phyloP scores from a whole-genome alignment of 1,140 invertebrate species.

The Onthophagus taurus region DNA sequence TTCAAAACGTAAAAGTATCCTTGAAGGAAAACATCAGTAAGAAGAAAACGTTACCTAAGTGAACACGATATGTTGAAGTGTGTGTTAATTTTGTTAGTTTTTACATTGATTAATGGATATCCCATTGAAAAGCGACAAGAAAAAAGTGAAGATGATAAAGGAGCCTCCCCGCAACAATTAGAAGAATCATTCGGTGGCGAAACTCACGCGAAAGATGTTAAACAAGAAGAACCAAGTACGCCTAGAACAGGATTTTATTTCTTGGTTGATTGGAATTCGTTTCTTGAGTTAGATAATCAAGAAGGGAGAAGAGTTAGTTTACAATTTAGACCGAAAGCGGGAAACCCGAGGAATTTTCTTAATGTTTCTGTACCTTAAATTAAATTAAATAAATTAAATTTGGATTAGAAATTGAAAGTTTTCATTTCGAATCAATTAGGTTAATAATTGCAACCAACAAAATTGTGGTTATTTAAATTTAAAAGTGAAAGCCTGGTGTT shows the following conservation, averaged over 20 bases:
- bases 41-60: background rate
- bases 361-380: slow-evolving; percentile 54
- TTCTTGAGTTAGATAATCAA: slow-evolving; percentile 62
- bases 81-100: too few relatives aligned
- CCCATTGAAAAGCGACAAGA: background rate
- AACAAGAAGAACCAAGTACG: slow-evolving; percentile 36
- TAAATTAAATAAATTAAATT: too few relatives aligned
- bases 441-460: too few relatives aligned
- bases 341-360: slow-evolving; percentile 65
- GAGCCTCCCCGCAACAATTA: slow-evolving; percentile 50
- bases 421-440: too few relatives aligned
- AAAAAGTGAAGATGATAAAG: slow-evolving; percentile 23
- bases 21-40: background rate
- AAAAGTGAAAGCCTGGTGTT: too few relatives aligned
- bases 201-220: slow-evolving; percentile 35
- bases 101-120: background rate
- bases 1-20: background rate
- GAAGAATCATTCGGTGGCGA: slow-evolving; percentile 67
- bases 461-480: too few relatives aligned
- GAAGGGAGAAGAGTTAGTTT: slow-evolving; percentile 57
- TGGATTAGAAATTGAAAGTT: too few relatives aligned
- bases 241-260: slow-evolving; percentile 71
- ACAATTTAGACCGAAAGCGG: slow-evolving; percentile 66
- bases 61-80: too few relatives aligned
- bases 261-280: slow-evolving; percentile 75